Evolutionary conservation across 2,113 vertebrate genomes (phyloP).

Genomic region (Abramis brama): DNA sequence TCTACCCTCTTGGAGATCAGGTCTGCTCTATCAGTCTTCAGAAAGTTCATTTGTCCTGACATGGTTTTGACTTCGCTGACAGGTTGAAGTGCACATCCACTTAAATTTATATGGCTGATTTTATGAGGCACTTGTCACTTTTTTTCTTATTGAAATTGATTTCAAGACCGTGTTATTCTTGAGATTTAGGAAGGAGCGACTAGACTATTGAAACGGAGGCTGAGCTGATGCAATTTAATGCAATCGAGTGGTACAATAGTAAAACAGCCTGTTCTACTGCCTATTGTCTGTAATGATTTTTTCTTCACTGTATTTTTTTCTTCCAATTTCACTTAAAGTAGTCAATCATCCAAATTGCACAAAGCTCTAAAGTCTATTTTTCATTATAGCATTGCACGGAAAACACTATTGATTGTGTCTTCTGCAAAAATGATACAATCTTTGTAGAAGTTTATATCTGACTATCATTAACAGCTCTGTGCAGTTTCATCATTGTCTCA

Average conservation of each 20-base stretch:
- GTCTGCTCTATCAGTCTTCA: slow-evolving; percentile 18
- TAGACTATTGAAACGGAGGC: slow-evolving; percentile 29
- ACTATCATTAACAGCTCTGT: not conserved
- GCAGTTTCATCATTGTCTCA: slow-evolving; percentile 20
- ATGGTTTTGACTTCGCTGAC: slow-evolving; percentile 1
- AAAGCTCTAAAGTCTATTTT: slow-evolving; percentile 5
- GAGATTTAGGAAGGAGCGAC: slow-evolving; percentile 24
- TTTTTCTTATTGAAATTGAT: slow-evolving; percentile 28
- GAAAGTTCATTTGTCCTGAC: slow-evolving; percentile 12
- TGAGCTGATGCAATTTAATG: slow-evolving; percentile 45
- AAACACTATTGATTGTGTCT: not conserved
- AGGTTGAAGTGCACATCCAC: slow-evolving; percentile 20
- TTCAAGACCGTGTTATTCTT: slow-evolving; percentile 26
- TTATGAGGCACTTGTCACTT: slow-evolving; percentile 27
- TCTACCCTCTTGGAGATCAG: not conserved
- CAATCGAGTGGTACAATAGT: slow-evolving; percentile 23
- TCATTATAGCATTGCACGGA: slow-evolving; percentile 1
- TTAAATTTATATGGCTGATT: slow-evolving; percentile 19
- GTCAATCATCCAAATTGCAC: slow-evolving; percentile 27
- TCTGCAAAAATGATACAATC: not conserved
- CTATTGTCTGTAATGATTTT: slow-evolving; percentile 31
- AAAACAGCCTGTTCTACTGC: slow-evolving; percentile 14
- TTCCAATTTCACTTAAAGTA: not conserved
- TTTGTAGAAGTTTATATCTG: slow-evolving; percentile 33
- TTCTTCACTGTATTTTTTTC: not conserved